phyloP scores from a whole-genome alignment of 2,888 invertebrate species.

The Proisotoma minuta region DNA sequence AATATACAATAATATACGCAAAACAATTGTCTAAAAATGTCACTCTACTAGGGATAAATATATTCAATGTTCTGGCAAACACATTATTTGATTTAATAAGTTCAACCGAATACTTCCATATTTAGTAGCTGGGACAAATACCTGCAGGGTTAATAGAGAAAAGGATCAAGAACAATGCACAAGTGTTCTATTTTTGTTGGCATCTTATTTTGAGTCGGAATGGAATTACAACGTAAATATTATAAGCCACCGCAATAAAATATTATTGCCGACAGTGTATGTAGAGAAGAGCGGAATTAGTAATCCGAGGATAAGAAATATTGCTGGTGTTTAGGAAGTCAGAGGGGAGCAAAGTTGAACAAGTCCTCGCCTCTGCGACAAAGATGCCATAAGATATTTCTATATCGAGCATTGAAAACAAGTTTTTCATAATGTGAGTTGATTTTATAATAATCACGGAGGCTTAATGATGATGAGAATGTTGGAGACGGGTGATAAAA shows the following conservation, averaged over 20 bases:
- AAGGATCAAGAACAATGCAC: background rate
- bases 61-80: background rate
- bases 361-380: conserved; percentile 31
- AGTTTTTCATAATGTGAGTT: conserved; percentile 12
- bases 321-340: conserved; percentile 26
- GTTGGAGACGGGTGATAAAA: conserved; percentile 11
- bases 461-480: conserved; percentile 16
- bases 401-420: conserved; percentile 8
- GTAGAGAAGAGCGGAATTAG: conserved; percentile 3
- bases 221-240: too few species aligned
- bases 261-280: conserved; percentile 4
- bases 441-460: conserved; percentile 15
- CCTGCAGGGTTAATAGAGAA: background rate
- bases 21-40: background rate
- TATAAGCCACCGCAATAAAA: too few species aligned
- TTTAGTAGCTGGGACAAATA: background rate
- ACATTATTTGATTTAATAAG: background rate
- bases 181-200: background rate
- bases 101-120: background rate
- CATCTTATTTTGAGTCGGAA: background rate
- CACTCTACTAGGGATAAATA: background rate
- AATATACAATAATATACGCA: too few species aligned
- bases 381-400: conserved; percentile 25
- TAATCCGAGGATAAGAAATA: background rate
- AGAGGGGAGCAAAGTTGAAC: conserved; percentile 25